phyloP scores from a whole-genome alignment of 2,888 invertebrate genomes.

The Neoaliturus tenellus region DNA sequence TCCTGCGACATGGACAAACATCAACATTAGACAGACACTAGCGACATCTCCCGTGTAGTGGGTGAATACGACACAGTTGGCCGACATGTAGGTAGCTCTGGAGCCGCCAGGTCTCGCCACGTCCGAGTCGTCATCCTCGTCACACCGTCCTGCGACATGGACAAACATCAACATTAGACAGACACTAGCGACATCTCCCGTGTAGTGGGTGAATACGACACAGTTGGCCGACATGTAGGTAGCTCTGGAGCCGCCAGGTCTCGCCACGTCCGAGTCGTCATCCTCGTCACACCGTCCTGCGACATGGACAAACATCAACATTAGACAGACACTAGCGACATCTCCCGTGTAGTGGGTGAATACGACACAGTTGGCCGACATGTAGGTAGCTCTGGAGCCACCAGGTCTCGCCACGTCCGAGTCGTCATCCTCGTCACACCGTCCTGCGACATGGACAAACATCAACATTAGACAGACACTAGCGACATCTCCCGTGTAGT shows the following conservation, averaged over 20 bases:
- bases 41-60: conserved; percentile 95
- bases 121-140: too few relatives aligned
- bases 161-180: too few relatives aligned
- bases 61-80: conserved; percentile 97
- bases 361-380: conserved; percentile 96
- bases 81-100: conserved; percentile 94
- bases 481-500: conserved; percentile 83
- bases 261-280: conserved; percentile 72
- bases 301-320: not conserved
- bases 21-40: too few relatives aligned
- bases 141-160: too few relatives aligned
- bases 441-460: conserved; percentile 45
- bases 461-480: too few relatives aligned
- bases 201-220: conserved; percentile 96
- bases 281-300: conserved; percentile 69
- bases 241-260: conserved; percentile 79
- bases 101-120: conserved; percentile 73
- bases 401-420: conserved; percentile 73
- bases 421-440: conserved; percentile 71
- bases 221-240: conserved; percentile 97
- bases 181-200: conserved; percentile 74
- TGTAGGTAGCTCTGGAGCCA: conserved; percentile 89
- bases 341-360: conserved; percentile 84
- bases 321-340: too few relatives aligned
- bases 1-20: too few relatives aligned